phyloP scores from a whole-genome alignment of 2,888 invertebrate genomes.

The Poecilus cupreus region DNA sequence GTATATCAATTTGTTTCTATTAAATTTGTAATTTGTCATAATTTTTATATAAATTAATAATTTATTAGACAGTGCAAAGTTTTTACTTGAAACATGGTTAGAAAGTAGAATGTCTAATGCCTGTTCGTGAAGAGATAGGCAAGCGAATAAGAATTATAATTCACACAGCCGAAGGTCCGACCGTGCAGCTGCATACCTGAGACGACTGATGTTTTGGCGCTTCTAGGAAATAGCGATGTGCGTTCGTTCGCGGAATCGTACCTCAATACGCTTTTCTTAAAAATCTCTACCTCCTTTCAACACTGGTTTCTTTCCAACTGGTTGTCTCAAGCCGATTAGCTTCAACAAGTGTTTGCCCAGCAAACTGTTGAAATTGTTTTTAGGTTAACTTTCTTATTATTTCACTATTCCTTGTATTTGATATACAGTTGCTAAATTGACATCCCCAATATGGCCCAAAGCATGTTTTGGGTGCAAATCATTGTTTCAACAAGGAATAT shows the following conservation, averaged over 20 bases:
- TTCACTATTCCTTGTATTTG: neutral
- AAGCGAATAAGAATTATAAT: constrained; percentile 48
- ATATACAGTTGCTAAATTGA: neutral
- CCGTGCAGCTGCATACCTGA: constrained; percentile 59
- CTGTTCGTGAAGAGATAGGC: constrained; percentile 17
- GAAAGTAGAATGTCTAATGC: constrained; percentile 24
- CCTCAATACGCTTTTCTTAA: constrained; percentile 58
- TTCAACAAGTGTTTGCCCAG: constrained; percentile 49
- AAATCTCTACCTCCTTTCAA: constrained; percentile 50
- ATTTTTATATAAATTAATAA: neutral
- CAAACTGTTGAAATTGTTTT: constrained; percentile 13
- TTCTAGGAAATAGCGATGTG: constrained; percentile 52
- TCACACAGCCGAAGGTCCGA: constrained; percentile 27
- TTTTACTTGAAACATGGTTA: constrained; percentile 1
- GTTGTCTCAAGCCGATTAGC: constrained; percentile 1
- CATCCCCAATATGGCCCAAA: neutral
- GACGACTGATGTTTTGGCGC: constrained; percentile 55
- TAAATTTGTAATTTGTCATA: neutral
- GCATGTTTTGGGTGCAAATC: neutral
- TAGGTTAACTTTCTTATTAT: constrained; percentile 17
- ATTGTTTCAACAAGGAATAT: neutral
- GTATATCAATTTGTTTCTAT: neutral
- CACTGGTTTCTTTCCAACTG: constrained; percentile 42
- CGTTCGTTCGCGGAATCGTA: constrained; percentile 53
- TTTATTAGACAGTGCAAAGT: neutral